Evolutionary conservation across 2,888 invertebrate genomes (phyloP), one percentile per base, ranked within the genome.

Genomic region (Orthosia gothica): DNA sequence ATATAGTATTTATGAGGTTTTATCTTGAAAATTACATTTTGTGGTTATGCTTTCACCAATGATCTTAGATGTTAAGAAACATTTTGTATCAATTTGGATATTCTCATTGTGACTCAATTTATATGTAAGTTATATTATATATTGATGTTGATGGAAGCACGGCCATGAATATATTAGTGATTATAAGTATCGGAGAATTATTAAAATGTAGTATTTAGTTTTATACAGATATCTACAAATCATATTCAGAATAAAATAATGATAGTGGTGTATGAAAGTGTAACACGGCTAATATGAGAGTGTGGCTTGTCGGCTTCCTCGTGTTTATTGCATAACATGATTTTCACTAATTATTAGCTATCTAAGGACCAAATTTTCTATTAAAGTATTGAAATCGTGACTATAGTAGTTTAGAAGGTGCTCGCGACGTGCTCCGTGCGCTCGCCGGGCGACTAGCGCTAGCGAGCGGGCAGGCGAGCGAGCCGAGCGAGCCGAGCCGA

Each of bases 161-260:
- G 89, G 88, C 89, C 89, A 85, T 84, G 80, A 83, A 76, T 81
- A 73, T 82, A 88, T 89, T 88, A 85, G 82, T 79, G 74, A 80
- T 76, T 81, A 80, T 74, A 83, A 89, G 89, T 88, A 86, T 87
- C 88, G 89, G 87, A 87, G 87, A 87, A 90, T 89, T 89, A 89
- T 88, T 85, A 87, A 88, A 87, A 88, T 80, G 89, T 91, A 92
- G 92, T 85, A 87, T 90, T 92, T 93, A 93, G 93, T 93, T 94
- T 93, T 92, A 88, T 92, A 91, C 88, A 82, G 73, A 90, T 91
- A 92, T 91, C 90, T 88, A 89, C 89, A 88, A 82, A 84, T 84
- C 89, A 91, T 91, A 90, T 89, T 91, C 90, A 87, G 82, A 87
- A 83, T 88, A 88, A 88, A 86, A 64, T 84, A 73, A 83, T 79